Percentiles rank a stretch among this genome's conserved stretches.
phyloP scores from a whole-genome alignment of 2,113 vertebrate species.

The Entomyzon cyanotis region DNA sequence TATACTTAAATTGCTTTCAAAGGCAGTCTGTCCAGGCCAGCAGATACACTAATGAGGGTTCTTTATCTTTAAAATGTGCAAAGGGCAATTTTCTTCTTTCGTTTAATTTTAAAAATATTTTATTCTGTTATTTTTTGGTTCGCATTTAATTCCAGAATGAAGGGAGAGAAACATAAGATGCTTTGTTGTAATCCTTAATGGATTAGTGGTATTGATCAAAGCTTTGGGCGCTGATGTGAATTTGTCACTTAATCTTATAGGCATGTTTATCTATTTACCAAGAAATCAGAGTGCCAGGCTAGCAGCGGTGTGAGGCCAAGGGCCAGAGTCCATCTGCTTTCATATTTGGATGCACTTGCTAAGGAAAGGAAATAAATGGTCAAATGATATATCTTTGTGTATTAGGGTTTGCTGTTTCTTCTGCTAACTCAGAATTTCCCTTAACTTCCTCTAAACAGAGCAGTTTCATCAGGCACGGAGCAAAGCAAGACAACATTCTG shows the following conservation, averaged over 20 bases:
- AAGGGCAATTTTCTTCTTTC: neutral
- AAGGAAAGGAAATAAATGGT: neutral
- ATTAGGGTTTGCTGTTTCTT: neutral
- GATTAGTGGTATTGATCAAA: slow-evolving; percentile 61
- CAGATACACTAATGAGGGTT: slow-evolving; percentile 1
- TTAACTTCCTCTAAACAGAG: neutral
- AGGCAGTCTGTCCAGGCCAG: neutral
- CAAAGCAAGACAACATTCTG: slow-evolving; percentile 3
- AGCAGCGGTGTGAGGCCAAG: neutral
- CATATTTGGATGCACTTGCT: neutral
- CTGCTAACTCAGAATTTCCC: neutral
- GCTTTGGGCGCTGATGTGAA: slow-evolving; percentile 49
- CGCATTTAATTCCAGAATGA: slow-evolving; percentile 9
- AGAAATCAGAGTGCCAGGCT: slow-evolving; percentile 34
- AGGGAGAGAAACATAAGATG: slow-evolving; percentile 24
- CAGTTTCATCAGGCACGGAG: slow-evolving; percentile 12
- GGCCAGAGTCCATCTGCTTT: neutral
- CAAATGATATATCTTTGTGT: neutral
- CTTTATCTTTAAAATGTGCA: neutral
- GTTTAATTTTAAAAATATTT: slow-evolving; percentile 15
- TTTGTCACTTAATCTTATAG: slow-evolving; percentile 62
- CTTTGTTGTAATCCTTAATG: slow-evolving; percentile 53
- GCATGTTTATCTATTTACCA: slow-evolving; percentile 68
- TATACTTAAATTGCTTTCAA: slow-evolving; percentile 24
- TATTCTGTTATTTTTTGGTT: neutral